Evolutionary conservation across 2,113 vertebrate species (phyloP), one percentile per base, ranked within the genome.

Genomic region (Strigops habroptila): DNA sequence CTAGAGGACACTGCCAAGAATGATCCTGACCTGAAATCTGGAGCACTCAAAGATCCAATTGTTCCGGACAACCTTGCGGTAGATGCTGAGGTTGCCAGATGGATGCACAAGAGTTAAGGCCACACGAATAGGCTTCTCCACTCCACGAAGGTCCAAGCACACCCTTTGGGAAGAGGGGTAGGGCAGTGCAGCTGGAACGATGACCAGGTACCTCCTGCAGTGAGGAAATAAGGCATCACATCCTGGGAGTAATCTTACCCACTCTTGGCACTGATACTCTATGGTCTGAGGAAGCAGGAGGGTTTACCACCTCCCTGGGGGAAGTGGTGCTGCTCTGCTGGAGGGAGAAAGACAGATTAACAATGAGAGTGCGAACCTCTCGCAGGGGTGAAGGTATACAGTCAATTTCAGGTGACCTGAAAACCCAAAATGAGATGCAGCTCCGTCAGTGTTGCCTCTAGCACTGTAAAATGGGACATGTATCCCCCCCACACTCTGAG

Each of bases 191-290:
- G 97, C 97, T 62, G 97, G 97, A 65, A 97, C 8, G 7, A 94
- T 63, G 48, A 97, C 95, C 93, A 97, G 46, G 70, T 98, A 97
- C 77, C 88, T 97, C 92, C 97, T 97, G 69, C 46, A 82, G 49
- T 49, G 28, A 35, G 33, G 48, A 64, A 41, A 84, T 30, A 93
- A 92, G 27, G 49, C 6, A 18, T 31, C 19, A 22, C 23, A 27
- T 19, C 9, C 22, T 9, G 0, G 23, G n/a, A 49, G 6, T 12
- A 41, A 14, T 68, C 35, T 88, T 2, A 1, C 9, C 3, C 14
- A 1, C 25, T 37, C 30, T 55, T 63, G 21, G 21, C 27, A n/a
- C 8, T 49, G 69, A 44, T 64, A 68, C 4, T n/a, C 15, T 33
- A 13, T 3, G 31, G 39, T 24, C 23, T 65, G 43, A 88, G 51